A percentile compares a stretch with the other conserved stretches of the same genome.
These are phyloP conservation scores for Peromyscus eremicus DNA, from an alignment of 2,797 vertebrate genomes.

Conservation along the genomic window DNA sequence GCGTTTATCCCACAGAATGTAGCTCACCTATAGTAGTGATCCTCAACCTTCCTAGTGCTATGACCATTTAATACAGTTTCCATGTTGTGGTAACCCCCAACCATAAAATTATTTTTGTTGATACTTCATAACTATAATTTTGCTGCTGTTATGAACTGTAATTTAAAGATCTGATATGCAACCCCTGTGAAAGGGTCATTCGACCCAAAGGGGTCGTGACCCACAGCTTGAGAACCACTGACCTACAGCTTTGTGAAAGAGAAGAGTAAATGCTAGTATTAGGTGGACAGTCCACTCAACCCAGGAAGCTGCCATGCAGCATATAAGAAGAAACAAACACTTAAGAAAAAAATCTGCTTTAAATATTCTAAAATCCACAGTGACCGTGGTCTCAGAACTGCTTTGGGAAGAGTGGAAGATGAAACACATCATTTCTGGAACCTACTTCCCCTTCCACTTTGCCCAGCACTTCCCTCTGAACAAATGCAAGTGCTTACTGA, in stretches of 20 bases:
- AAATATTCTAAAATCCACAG: background rate
- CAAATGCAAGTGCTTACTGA: background rate
- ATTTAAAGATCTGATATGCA: background rate
- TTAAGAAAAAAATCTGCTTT: background rate
- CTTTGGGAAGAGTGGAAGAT: background rate
- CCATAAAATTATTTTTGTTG: background rate
- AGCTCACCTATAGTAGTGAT: background rate
- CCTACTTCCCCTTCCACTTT: too few relatives aligned
- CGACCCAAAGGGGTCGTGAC: background rate
- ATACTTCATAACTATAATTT: background rate
- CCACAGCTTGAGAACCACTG: background rate
- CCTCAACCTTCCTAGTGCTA: background rate
- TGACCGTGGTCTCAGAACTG: background rate
- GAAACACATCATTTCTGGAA: background rate
- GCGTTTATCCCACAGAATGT: background rate
- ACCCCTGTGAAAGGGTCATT: background rate
- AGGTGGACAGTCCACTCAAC: background rate
- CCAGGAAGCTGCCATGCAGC: background rate
- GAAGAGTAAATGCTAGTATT: background rate
- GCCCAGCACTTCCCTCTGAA: background rate
- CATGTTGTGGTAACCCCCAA: background rate
- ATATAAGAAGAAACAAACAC: background rate
- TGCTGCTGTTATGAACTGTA: background rate
- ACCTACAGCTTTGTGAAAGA: background rate
- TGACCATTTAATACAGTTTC: background rate